Evolutionary conservation across 2,113 vertebrate species (phyloP), one percentile per base, ranked within the genome.

Genomic region (Calidris pygmaea): DNA sequence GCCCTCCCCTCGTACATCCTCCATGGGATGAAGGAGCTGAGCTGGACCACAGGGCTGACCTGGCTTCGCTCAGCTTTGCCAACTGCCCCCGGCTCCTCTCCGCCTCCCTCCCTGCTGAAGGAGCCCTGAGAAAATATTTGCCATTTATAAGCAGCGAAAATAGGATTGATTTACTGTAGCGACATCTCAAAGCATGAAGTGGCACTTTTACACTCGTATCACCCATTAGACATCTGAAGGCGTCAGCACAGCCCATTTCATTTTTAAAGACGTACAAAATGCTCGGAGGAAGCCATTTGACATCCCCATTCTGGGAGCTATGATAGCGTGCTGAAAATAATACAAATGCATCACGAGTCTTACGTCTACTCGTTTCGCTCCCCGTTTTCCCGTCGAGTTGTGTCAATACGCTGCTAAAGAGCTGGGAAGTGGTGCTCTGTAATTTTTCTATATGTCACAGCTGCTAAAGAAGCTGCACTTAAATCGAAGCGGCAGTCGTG

Each of bases 211-310:
- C 78, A 82, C 56, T 80, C 41, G 0, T 45, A 85, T 94, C 85
- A 58, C 86, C 94, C 95, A 87, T 96, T 84, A 95, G 92, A 92
- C 90, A 85, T 89, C 90, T 72, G 94, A 94, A 95, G 95, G 55
- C 55, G 67, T 78, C 59, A 72, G 93, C 80, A 74, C 63, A 80
- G 65, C 87, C 90, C 85, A 86, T 92, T 91, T 86, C 80, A 67
- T 76, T 82, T 52, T 90, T 93, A 66, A 15, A 88, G 70, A 30
- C 30, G 7, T 76, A 73, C 70, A 43, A 55, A 83, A 77, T 48
- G 89, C 60, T 79, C 3, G 15, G 84, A 89, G 81, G 68, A 58
- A 88, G 68, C 62, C 89, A 55, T 70, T 59, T 90, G 86, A 95
- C 95, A 96, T 84, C 83, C 89, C 87, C 76, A 53, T 82, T 85